phyloP scores from a whole-genome alignment of 2,797 vertebrate genomes.

The Bufotes viridis region DNA sequence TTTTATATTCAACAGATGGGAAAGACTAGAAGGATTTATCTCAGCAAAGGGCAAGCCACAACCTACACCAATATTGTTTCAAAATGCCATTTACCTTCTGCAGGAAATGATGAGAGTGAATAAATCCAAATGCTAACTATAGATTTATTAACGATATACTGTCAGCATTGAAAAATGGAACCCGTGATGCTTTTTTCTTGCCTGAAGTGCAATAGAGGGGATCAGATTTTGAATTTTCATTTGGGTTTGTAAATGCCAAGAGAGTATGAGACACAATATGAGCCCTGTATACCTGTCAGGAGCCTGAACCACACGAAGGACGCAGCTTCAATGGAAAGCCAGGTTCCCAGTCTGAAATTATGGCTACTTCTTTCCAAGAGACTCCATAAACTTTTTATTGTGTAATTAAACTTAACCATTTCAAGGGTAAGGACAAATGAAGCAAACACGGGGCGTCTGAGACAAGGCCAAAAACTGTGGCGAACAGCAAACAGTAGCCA shows the following conservation, averaged over 20 bases:
- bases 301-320: not conserved
- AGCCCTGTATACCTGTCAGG: not conserved
- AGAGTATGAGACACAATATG: slow-evolving; percentile 30
- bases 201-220: slow-evolving; percentile 2
- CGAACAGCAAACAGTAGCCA: no score
- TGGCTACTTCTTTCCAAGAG: not conserved
- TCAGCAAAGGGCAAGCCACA: slow-evolving; percentile 62
- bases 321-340: not conserved
- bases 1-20: slow-evolving; percentile 57
- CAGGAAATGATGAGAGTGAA: slow-evolving; percentile 58
- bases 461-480: no score
- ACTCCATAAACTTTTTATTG: not conserved
- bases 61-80: slow-evolving; percentile 62
- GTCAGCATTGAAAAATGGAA: slow-evolving; percentile 57
- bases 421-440: no score
- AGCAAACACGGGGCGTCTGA: no score
- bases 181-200: not conserved
- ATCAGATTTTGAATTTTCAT: slow-evolving; percentile 35
- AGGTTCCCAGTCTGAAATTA: not conserved
- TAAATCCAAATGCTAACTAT: slow-evolving; percentile 63
- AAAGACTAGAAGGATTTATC: slow-evolving; percentile 45
- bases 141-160: slow-evolving; percentile 62
- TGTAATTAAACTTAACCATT: not conserved
- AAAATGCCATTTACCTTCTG: slow-evolving; percentile 61
- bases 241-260: slow-evolving; percentile 50